phyloP scores from a whole-genome alignment of 2,888 invertebrate species.

The Colletes collaris region DNA sequence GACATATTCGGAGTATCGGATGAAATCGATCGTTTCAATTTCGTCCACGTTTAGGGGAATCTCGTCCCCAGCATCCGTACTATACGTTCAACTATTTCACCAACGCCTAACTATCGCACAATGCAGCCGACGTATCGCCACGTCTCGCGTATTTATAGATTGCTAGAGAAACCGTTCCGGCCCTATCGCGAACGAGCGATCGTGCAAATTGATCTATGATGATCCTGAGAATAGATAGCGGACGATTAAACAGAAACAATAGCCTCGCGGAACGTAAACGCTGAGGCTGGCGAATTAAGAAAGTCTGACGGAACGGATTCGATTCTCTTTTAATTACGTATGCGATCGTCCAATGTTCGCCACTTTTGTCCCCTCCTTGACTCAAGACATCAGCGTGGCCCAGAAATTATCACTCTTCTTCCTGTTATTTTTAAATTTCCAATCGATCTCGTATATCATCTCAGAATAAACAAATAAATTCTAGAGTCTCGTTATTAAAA shows the following conservation, averaged over 20 bases:
- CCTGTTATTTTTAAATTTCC: too few relatives aligned
- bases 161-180: constrained; percentile 36
- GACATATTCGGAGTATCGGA: too few relatives aligned
- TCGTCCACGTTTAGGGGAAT: too few relatives aligned
- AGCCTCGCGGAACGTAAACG: constrained; percentile 9
- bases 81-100: constrained; percentile 5
- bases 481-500: too few relatives aligned
- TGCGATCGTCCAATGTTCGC: too few relatives aligned
- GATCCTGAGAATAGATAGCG: constrained; percentile 53
- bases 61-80: background rate
- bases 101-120: constrained; percentile 24
- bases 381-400: too few relatives aligned
- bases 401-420: too few relatives aligned
- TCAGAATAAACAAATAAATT: too few relatives aligned
- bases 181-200: constrained; percentile 42
- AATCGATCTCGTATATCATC: too few relatives aligned
- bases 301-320: constrained; percentile 7
- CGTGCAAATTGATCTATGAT: constrained; percentile 52
- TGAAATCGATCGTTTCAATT: too few relatives aligned
- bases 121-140: constrained; percentile 12
- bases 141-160: constrained; percentile 54
- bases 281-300: constrained; percentile 14
- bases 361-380: too few relatives aligned
- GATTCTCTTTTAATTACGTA: too few relatives aligned
- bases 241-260: constrained; percentile 55